phyloP scores from a whole-genome alignment of 2,113 vertebrate species.

The Dermatemys mawii region DNA sequence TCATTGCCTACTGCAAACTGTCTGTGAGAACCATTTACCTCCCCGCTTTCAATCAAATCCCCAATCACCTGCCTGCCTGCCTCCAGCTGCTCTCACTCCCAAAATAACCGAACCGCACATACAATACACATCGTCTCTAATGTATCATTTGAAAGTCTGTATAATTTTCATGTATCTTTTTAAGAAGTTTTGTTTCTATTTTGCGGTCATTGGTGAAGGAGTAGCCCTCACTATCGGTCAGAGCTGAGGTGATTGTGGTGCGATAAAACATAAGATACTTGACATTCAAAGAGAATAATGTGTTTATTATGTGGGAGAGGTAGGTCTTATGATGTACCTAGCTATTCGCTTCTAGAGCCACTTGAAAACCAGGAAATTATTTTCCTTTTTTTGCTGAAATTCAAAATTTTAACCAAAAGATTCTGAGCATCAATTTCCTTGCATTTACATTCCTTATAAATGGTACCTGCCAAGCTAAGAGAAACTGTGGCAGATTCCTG shows the following conservation, averaged over 20 bases:
- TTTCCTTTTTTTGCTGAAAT: neutral
- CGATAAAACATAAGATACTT: constrained; percentile 47
- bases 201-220: constrained; percentile 37
- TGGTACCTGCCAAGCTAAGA: neutral
- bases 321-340: constrained; percentile 12
- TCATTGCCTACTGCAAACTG: accelerated
- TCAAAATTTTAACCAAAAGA: neutral
- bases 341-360: constrained; percentile 50
- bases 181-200: neutral
- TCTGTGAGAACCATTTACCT: neutral
- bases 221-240: constrained; percentile 16
- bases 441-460: neutral
- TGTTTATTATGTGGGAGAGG: constrained; percentile 60
- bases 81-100: neutral
- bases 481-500: constrained; percentile 11
- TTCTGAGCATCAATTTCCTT: constrained; percentile 22
- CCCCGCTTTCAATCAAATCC: too few relatives aligned
- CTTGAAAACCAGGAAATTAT: constrained; percentile 65
- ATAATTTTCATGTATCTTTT: neutral
- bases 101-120: neutral
- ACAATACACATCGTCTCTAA: neutral
- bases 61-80: neutral
- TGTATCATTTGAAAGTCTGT: neutral
- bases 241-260: constrained; percentile 36
- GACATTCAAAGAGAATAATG: neutral